Evolutionary conservation across 1,140 invertebrate species (phyloP).

Genomic region (Meloidogyne exigua): DNA sequence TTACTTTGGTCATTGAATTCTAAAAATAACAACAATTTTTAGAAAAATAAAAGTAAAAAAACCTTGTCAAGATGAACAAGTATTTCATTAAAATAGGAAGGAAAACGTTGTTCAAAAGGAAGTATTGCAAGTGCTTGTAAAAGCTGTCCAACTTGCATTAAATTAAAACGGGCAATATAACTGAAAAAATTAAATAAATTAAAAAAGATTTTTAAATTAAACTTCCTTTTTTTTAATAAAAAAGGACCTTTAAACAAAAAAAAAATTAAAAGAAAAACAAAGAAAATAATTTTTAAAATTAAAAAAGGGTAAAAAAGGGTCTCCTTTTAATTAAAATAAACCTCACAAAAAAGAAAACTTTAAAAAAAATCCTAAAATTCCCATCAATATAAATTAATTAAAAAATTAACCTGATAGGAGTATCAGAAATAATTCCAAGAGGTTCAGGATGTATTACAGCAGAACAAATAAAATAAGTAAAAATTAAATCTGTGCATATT

Average conservation of each 20-base stretch:
- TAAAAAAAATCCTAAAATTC: no score
- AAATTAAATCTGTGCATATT: constrained; percentile 85
- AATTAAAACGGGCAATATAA: constrained; percentile 82
- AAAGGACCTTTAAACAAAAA: no score
- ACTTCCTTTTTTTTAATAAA: no score
- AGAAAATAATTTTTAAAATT: no score
- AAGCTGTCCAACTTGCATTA: constrained; percentile 84
- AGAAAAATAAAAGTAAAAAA: constrained; percentile 18
- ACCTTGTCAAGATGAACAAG: constrained; percentile 76
- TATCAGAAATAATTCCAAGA: constrained; percentile 81
- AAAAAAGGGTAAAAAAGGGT: no score
- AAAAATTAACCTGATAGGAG: constrained; percentile 82
- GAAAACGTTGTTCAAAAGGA: constrained; percentile 51
- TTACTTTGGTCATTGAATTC: constrained; percentile 48
- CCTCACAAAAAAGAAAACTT: no score
- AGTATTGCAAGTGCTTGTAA: constrained; percentile 81
- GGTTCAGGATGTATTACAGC: constrained; percentile 93
- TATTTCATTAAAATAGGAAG: constrained; percentile 72
- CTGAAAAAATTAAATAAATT: constrained; percentile 66
- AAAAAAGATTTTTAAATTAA: neutral
- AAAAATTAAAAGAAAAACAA: no score
- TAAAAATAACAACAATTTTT: constrained; percentile 11
- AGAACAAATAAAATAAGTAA: constrained; percentile 90
- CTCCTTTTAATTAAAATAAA: no score
- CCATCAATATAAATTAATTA: constrained; percentile 79